Evolutionary conservation across 2,113 vertebrate genomes (phyloP), one percentile per base, ranked within the genome.

Genomic region (Nothocercus julius): DNA sequence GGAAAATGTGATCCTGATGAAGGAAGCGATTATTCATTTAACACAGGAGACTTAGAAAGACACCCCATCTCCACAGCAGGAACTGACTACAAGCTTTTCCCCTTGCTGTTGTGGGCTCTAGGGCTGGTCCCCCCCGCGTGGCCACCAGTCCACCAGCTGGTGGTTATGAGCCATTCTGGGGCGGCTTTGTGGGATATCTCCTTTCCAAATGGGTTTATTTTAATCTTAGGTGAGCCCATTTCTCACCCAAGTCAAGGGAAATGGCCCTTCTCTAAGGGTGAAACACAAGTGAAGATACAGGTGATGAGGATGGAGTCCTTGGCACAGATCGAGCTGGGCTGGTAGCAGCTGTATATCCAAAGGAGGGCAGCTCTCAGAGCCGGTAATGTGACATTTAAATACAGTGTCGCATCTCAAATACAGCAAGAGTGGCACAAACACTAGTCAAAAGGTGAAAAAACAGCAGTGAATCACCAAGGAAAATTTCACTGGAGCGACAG

Each of bases 241-340:
- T 25, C 58, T 56, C 36, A 49, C 67, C 80, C 15, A 87, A 38
- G 40, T 49, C 67, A 32, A 32, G 42, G 19, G 25, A 38, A 25
- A 44, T 38, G 24, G 30, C 28, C 28, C 11, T 24, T 58, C 30
- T 20, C 64, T 75, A 66, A 54, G 40, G 49, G 2, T 72, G 45
- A 72, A 76, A 40, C 45, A 4, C 22, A n/a, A 51, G 47, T 19
- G 27, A 49, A 38, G 77, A 7, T 2, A 47, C 27, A 74, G 54
- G 13, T 44, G 66, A 30, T 58, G 67, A 79, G 49, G 67, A 79
- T 51, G 28, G 49, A 83, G 42, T 22, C 42, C 16, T 69, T 4
- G 3, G 54, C 28, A 3, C 22, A 51, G 10, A 3, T 22, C 1
- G 1, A 1, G 1, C 32, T 22, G 78, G 47, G 13, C 4, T 54